Conservation (phyloP, 2,888 invertebrate species). For the Lasioglossum morio region DNA sequence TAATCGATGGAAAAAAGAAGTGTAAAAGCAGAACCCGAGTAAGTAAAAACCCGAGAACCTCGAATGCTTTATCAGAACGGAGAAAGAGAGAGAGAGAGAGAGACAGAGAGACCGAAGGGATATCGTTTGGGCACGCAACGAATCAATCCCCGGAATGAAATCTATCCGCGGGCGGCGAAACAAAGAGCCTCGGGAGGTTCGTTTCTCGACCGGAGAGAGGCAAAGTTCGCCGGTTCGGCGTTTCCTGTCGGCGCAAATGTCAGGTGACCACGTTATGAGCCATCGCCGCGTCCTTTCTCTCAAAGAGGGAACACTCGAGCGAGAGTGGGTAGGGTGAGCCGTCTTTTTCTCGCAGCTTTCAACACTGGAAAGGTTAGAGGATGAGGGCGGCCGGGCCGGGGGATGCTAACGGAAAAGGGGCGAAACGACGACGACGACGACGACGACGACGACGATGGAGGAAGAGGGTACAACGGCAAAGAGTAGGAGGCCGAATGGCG, state of each 20-base stretch:
- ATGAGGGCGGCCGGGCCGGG: background rate
- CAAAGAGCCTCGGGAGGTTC: background rate
- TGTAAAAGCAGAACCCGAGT: too few species aligned
- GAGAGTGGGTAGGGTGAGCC: conserved; percentile 16
- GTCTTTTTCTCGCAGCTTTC: conserved; percentile 50
- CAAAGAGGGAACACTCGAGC: conserved; percentile 54
- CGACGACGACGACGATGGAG: conserved; percentile 18
- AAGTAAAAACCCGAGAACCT: background rate
- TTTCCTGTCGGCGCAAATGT: conserved; percentile 50
- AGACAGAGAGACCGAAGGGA: background rate
- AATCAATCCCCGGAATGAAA: background rate
- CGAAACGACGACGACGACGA: conserved; percentile 23
- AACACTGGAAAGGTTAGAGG: conserved; percentile 31
- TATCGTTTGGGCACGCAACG: background rate
- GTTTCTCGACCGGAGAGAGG: background rate
- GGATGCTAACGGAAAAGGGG: conserved; percentile 2
- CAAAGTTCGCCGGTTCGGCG: conserved; percentile 31
- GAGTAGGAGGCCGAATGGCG: conserved; percentile 66
- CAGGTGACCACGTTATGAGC: conserved; percentile 56
- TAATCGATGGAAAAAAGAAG: background rate
- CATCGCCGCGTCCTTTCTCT: conserved; percentile 46
- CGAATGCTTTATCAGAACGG: background rate
- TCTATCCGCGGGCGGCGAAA: background rate
- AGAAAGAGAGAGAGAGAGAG: too few species aligned
- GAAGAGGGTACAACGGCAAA: conserved; percentile 40